Conservation (phyloP, 2,888 invertebrate species). For the Yponomeuta cagnagella region DNA sequence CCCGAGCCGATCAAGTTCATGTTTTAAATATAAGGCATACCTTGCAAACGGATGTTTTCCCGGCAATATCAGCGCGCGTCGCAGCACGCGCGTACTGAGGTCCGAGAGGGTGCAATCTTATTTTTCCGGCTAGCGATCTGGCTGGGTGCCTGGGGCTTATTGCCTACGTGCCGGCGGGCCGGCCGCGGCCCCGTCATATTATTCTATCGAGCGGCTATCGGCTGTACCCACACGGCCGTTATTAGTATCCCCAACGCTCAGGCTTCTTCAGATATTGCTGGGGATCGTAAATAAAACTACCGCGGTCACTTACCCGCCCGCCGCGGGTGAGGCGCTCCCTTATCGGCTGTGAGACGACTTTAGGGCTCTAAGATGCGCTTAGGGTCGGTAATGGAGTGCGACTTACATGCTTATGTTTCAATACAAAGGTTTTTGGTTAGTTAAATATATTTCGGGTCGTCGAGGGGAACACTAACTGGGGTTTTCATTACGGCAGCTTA, state of each 20-base stretch:
- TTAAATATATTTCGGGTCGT: background rate
- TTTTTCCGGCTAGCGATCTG: conserved; percentile 62
- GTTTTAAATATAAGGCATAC: conserved; percentile 14
- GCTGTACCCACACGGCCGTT: conserved; percentile 60
- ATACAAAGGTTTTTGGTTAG: background rate
- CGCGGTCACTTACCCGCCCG: conserved; percentile 21
- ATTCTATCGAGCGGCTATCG: conserved; percentile 72
- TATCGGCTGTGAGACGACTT: background rate
- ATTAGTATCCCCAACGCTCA: conserved; percentile 62
- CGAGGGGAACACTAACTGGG: background rate
- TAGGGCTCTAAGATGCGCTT: background rate
- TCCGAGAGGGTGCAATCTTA: conserved; percentile 61
- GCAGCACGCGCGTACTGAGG: conserved; percentile 16
- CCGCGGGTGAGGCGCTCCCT: background rate
- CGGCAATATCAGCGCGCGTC: conserved; percentile 9
- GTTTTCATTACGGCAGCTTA: background rate
- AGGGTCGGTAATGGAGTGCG: background rate
- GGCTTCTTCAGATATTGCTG: conserved; percentile 66
- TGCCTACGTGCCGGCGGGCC: conserved; percentile 70
- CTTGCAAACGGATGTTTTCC: conserved; percentile 12
- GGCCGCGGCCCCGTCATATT: conserved; percentile 66
- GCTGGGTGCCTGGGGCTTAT: conserved; percentile 68
- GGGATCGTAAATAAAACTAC: conserved; percentile 65
- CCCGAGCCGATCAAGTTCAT: conserved; percentile 9
- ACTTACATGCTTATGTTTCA: background rate